A percentile compares a stretch with the other conserved stretches of the same genome.
These are phyloP conservation scores for Onchidella celtica DNA, from an alignment of 2,888 invertebrate species.

Conservation along the genomic window DNA sequence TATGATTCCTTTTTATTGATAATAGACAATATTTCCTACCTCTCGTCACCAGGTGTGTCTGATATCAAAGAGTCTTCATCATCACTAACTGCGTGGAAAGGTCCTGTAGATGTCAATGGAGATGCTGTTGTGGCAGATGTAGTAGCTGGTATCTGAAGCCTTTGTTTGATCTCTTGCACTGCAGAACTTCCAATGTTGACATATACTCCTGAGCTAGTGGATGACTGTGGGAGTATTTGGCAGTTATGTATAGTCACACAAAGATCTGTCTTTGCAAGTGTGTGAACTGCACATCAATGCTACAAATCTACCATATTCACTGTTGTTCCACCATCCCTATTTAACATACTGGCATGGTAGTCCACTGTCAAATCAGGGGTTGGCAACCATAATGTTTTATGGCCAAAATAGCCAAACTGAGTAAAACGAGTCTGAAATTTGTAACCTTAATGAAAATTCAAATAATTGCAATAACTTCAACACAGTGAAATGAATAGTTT, in stretches of 20 bases:
- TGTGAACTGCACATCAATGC: background rate
- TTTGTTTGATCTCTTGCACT: conserved; percentile 39
- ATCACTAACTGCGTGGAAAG: background rate
- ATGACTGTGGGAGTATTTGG: background rate
- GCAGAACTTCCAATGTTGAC: conserved; percentile 36
- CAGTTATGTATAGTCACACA: background rate
- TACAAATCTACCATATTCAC: background rate
- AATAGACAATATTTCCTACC: too few relatives aligned
- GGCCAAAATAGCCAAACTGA: background rate
- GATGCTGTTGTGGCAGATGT: background rate
- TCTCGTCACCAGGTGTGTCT: conserved; percentile 46
- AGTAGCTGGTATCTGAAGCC: conserved; percentile 31
- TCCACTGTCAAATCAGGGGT: too few relatives aligned
- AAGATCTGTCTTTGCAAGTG: background rate
- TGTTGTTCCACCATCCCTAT: too few relatives aligned
- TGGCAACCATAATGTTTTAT: background rate
- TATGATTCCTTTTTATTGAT: too few relatives aligned
- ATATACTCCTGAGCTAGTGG: conserved; percentile 18
- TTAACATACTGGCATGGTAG: too few relatives aligned
- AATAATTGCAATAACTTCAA: too few relatives aligned
- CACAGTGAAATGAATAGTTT: too few relatives aligned
- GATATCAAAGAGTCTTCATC: conserved; percentile 37
- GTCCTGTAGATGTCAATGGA: background rate
- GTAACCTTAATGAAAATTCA: too few relatives aligned
- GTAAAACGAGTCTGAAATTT: too few relatives aligned